Evolutionary conservation across 2,113 vertebrate genomes (phyloP).

Genomic region (Ranitomeya imitator): DNA sequence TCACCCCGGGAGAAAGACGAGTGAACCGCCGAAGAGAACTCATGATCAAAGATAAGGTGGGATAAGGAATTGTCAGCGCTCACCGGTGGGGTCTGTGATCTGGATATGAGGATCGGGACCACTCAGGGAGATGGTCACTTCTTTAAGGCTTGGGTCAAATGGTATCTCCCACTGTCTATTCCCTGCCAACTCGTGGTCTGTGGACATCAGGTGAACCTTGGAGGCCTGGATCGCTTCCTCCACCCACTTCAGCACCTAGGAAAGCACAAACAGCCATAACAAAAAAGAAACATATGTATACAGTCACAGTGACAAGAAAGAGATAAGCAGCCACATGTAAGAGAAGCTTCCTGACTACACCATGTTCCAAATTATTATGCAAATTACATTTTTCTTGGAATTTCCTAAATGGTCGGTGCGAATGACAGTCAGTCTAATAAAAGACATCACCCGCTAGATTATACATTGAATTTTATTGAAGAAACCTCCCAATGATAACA

Average conservation of each 20-base stretch:
- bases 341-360: too few relatives aligned
- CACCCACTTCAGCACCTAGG: conserved; percentile 95
- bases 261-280: conserved; percentile 36
- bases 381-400: too few relatives aligned
- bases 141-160: conserved; percentile 96
- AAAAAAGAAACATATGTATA: too few relatives aligned
- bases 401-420: too few relatives aligned
- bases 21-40: not conserved
- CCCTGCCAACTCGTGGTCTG: conserved; percentile 83
- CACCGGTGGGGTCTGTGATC: conserved; percentile 87
- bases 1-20: too few relatives aligned
- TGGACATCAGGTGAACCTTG: conserved; percentile 95
- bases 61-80: conserved; percentile 21
- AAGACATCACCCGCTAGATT: too few relatives aligned
- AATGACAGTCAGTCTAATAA: too few relatives aligned
- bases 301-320: not conserved
- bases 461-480: too few relatives aligned
- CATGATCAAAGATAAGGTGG: not conserved
- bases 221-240: conserved; percentile 98
- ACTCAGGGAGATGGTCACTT: conserved; percentile 95
- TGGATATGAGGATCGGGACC: conserved; percentile 89
- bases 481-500: too few relatives aligned
- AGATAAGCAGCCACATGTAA: not conserved
- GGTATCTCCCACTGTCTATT: conserved; percentile 92
- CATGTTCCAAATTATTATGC: too few relatives aligned